These are phyloP conservation scores for Prionailurus viverrinus DNA, from an alignment of 2,113 vertebrate genomes.

Conservation along the genomic window DNA sequence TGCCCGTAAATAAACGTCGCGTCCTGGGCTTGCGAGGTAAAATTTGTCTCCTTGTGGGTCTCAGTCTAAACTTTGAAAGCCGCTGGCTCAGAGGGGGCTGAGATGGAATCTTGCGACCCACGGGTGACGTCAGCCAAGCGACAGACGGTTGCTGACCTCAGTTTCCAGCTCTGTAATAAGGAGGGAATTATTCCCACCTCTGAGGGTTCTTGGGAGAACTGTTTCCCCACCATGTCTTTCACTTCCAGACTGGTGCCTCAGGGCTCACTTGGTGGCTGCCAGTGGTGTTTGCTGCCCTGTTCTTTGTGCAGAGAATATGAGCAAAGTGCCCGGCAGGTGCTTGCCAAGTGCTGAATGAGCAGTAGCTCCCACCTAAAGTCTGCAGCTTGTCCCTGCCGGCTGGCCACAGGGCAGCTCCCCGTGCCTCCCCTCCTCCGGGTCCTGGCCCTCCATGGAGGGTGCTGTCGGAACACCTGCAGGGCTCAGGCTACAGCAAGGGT, in stretches of 20 bases:
- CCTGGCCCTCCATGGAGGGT: not conserved
- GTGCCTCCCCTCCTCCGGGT: not conserved
- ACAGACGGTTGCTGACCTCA: not conserved
- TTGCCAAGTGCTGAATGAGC: not conserved
- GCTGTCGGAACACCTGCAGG: conserved; percentile 42
- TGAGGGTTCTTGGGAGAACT: too few species aligned
- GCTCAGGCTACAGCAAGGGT: not conserved
- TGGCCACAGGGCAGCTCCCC: not conserved
- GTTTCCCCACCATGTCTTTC: not conserved
- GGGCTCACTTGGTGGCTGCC: not conserved
- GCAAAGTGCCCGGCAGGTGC: not conserved
- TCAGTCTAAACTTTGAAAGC: not conserved
- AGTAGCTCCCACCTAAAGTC: not conserved
- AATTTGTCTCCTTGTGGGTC: not conserved
- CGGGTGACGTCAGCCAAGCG: not conserved
- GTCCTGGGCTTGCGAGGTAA: not conserved
- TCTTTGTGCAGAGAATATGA: not conserved
- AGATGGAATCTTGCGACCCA: not conserved
- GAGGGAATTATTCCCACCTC: not conserved
- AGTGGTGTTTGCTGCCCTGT: not conserved
- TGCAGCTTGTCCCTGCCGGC: not conserved
- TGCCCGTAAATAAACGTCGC: not conserved
- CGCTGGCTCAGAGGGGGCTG: not conserved
- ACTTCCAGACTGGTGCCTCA: not conserved
- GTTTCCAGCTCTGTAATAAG: not conserved